Base-by-base conservation (phyloP, 2,888 invertebrate species). In the Calliopum simillimum region DNA sequence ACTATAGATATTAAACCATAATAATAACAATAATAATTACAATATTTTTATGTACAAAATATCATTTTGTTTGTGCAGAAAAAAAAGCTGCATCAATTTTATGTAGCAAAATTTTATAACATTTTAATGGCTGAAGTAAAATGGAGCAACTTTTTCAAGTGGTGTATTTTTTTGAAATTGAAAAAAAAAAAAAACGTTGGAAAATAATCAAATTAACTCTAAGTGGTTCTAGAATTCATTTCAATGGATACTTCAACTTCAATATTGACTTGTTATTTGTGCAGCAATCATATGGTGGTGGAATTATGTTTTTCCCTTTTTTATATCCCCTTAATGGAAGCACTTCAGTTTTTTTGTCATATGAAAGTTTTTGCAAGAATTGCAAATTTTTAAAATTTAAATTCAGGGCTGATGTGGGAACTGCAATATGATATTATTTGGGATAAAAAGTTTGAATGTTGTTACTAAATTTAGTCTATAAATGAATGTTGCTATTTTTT, bases 141-240 rank as follows among this genome's bases (percentile, higher is more conserved):
- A n/a, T n/a, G 16, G 23, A 58, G 33, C 16, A 58, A 58, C 41
- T 33, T 33, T 33, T 58, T 58, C 33, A 58, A 58, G 33, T 58
- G 56, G 56, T n/a, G n/a, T n/a, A 33, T 21, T 14, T 25, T 33
- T 33, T 6, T 58, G n/a, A 14, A 41, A 58, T 58, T 16, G 33
- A 58, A 58, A 41, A 33, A 33, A 8, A 8, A 33, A 33, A 33
- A 33, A 25, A 25, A 33, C 5, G 8, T 33, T 41, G 56, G 5
- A n/a, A 58, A 58, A 58, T 58, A 58, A 33, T 16, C 23, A 58
- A 25, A 58, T 58, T 58, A 14, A 58, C 33, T 41, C 33, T 58
- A 58, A 58, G 56, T 58, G 56, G 25, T 58, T 58, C 25, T 58
- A 14, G n/a, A 58, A 25, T 58, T 25, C 25, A 23, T 25, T 58